These are phyloP conservation scores for Argyrosomus regius DNA, from an alignment of 2,797 vertebrate genomes.

Conservation along the genomic window DNA sequence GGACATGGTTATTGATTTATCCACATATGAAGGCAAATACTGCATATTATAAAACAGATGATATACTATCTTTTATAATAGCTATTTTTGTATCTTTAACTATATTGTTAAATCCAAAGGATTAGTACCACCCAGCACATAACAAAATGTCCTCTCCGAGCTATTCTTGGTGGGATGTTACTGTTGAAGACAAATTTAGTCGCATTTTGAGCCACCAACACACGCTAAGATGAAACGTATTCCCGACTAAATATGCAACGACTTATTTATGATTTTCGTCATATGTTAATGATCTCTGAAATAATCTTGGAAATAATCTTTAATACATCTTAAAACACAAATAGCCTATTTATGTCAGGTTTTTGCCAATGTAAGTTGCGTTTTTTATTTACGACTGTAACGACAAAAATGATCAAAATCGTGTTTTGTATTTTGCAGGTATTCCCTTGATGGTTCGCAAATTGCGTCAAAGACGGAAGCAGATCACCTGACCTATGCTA, in stretches of 20 bases:
- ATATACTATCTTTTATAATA: slow-evolving; percentile 30
- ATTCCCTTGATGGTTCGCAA: slow-evolving; percentile 30
- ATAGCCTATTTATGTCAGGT: neutral
- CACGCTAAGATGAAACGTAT: slow-evolving; percentile 27
- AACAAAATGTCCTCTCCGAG: slow-evolving; percentile 61
- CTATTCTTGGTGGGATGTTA: slow-evolving; percentile 38
- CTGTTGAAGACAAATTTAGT: slow-evolving; percentile 34
- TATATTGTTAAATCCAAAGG: slow-evolving; percentile 57
- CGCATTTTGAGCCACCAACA: slow-evolving; percentile 32
- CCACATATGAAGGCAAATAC: slow-evolving; percentile 25
- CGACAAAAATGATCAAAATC: slow-evolving; percentile 27
- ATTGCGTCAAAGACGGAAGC: slow-evolving; percentile 34
- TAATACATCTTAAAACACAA: neutral
- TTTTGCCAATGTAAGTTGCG: neutral
- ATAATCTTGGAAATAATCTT: neutral
- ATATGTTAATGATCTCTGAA: slow-evolving; percentile 42
- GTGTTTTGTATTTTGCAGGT: slow-evolving; percentile 65
- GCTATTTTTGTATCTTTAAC: slow-evolving; percentile 36
- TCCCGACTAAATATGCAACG: neutral
- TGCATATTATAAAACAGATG: slow-evolving; percentile 12
- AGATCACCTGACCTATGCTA: slow-evolving; percentile 8
- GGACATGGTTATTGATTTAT: slow-evolving; percentile 33
- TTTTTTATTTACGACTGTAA: slow-evolving; percentile 2
- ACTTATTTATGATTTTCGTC: slow-evolving; percentile 26
- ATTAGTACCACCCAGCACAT: slow-evolving; percentile 55